Conservation (phyloP, 2,113 vertebrate genomes). For the Sinocyclocheilus maitianheensis region DNA sequence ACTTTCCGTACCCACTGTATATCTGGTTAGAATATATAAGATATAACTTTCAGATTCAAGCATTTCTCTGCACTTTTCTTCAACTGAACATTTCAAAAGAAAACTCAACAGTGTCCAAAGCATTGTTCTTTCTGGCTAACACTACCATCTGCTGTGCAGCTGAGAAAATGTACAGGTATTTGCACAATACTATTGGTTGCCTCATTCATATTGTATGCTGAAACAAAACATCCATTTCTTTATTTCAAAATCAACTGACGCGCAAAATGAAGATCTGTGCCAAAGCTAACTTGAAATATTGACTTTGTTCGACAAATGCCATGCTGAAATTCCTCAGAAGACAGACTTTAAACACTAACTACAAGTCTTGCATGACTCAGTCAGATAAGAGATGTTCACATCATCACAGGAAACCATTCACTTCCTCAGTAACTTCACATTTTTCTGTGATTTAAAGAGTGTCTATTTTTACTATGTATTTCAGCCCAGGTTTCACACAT, state of each 20-base stretch:
- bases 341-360: neutral
- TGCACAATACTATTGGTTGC: neutral
- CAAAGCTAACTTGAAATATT: neutral
- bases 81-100: neutral
- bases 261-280: neutral
- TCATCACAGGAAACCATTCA: constrained; percentile 22
- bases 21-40: neutral
- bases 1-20: no score
- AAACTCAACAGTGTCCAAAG: neutral
- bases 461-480: neutral
- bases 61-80: neutral
- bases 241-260: neutral
- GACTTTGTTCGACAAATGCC: neutral
- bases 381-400: neutral
- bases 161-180: neutral
- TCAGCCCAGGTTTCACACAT: neutral
- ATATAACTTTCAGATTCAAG: neutral
- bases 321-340: neutral
- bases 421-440: neutral
- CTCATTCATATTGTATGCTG: neutral
- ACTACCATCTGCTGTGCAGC: constrained; percentile 47
- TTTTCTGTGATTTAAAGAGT: neutral
- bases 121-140: neutral
- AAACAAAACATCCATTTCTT: neutral
- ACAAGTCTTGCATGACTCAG: neutral